Evolutionary conservation across 2,113 vertebrate genomes (phyloP).

Genomic region (Gambusia affinis): DNA sequence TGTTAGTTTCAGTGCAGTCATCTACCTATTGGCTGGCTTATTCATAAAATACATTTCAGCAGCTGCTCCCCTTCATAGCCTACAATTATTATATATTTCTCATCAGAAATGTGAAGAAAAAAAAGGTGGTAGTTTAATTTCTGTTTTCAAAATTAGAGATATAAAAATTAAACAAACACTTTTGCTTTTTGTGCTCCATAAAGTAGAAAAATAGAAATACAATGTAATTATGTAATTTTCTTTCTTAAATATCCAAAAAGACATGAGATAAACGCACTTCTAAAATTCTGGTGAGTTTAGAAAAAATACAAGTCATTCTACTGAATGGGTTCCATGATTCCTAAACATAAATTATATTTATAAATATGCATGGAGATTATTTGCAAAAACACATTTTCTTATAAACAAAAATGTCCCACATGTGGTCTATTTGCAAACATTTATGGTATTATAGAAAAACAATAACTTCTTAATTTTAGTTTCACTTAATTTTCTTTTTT

Average conservation of each 20-base stretch:
- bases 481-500: no score
- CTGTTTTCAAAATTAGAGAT: not conserved
- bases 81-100: not conserved
- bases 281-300: not conserved
- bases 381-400: no score
- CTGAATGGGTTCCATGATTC: no score
- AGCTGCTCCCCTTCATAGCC: not conserved
- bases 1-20: slow-evolving; percentile 12
- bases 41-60: not conserved
- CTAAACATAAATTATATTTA: no score
- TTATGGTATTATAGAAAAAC: no score
- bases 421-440: no score
- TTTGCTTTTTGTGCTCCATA: not conserved
- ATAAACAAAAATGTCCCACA: no score
- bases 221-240: not conserved
- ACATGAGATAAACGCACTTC: not conserved
- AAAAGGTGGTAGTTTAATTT: not conserved
- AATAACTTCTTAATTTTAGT: no score
- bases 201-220: not conserved
- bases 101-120: not conserved
- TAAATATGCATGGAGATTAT: no score
- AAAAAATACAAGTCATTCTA: not conserved
- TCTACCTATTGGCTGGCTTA: not conserved
- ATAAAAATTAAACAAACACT: not conserved
- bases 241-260: not conserved